A percentile compares a stretch with the other conserved stretches of the same genome.
Evolutionary conservation across 2,797 vertebrate genomes (phyloP).

Genomic region (Oophaga sylvatica): DNA sequence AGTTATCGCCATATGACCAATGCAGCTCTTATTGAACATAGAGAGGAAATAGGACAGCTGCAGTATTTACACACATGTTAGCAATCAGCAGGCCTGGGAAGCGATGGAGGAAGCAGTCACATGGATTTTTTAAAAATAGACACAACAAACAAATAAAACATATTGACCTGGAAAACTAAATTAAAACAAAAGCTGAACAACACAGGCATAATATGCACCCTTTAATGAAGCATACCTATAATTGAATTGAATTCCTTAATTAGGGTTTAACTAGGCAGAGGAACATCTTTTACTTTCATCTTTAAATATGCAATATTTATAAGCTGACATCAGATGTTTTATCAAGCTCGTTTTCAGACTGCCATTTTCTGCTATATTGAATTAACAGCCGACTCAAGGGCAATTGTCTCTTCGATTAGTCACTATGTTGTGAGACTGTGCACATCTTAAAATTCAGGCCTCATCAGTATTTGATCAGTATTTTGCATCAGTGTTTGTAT

Average conservation of each 20-base stretch:
- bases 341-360: background rate
- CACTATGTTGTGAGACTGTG: too few species aligned
- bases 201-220: slow-evolving; percentile 37
- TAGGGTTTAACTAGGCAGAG: slow-evolving; percentile 41
- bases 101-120: slow-evolving; percentile 48
- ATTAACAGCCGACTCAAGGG: background rate
- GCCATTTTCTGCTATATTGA: background rate
- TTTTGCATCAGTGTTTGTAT: too few species aligned
- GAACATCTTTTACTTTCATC: slow-evolving; percentile 22
- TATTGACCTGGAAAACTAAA: slow-evolving; percentile 58
- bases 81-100: slow-evolving; percentile 56
- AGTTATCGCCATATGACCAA: slow-evolving; percentile 5
- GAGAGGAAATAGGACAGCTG: slow-evolving; percentile 35
- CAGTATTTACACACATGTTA: slow-evolving; percentile 58
- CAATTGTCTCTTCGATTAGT: too few species aligned
- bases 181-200: slow-evolving; percentile 41
- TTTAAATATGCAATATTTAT: background rate
- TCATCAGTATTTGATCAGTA: too few species aligned
- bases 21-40: background rate
- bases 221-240: slow-evolving; percentile 44
- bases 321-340: background rate
- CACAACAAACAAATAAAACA: slow-evolving; percentile 60
- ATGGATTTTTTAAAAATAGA: slow-evolving; percentile 51
- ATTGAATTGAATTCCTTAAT: slow-evolving; percentile 16
- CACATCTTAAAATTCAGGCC: too few species aligned